These are phyloP conservation scores for Rhabdornis inornatus DNA, from an alignment of 2,113 vertebrate species.

Conservation along the genomic window DNA sequence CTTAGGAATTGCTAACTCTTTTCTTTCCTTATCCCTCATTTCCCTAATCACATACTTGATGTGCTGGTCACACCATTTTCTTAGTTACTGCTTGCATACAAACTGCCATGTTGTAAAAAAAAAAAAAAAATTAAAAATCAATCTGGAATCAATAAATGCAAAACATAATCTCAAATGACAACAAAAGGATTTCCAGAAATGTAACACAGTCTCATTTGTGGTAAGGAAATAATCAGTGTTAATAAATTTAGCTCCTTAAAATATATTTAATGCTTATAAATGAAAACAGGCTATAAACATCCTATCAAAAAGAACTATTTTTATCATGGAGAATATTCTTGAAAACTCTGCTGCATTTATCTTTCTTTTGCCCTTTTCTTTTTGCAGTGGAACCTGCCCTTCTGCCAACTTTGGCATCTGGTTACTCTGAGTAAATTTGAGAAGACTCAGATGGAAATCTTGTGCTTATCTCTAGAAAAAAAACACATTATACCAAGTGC, in stretches of 20 bases:
- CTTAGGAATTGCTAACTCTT: neutral
- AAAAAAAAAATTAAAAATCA: neutral
- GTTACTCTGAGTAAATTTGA: neutral
- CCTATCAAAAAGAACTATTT: neutral
- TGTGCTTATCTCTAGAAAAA: neutral
- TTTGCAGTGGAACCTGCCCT: neutral
- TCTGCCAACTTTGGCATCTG: neutral
- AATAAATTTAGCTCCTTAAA: neutral
- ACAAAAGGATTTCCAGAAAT: neutral
- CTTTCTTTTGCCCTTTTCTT: neutral
- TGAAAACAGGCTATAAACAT: neutral
- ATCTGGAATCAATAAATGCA: neutral
- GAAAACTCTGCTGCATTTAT: neutral
- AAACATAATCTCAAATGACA: neutral
- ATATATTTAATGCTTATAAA: neutral
- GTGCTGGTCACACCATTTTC: neutral
- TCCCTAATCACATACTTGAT: neutral
- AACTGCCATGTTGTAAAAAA: neutral
- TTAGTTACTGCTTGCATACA: neutral
- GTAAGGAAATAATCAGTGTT: neutral
- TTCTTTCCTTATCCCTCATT: neutral
- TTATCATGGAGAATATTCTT: neutral
- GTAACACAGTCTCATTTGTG: neutral
- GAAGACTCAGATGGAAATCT: neutral
- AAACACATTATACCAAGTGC: rapidly evolving